These are phyloP conservation scores for Pogonomyrmex californicus DNA, from an alignment of 1,140 invertebrate species.

Conservation along the genomic window DNA sequence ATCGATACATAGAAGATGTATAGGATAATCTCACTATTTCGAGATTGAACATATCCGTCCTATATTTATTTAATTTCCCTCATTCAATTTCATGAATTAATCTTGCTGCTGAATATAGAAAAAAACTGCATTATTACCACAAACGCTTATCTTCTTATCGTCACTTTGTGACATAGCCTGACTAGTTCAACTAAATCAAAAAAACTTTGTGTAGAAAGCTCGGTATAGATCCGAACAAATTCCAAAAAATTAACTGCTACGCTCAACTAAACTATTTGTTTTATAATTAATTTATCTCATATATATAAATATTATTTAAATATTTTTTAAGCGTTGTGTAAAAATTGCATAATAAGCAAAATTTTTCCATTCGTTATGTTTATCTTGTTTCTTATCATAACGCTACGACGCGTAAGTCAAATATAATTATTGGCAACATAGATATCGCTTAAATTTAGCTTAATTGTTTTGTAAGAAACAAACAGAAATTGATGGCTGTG, in stretches of 20 bases:
- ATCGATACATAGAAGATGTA: slow-evolving; percentile 59
- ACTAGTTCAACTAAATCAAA: slow-evolving; percentile 49
- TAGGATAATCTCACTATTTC: slow-evolving; percentile 71
- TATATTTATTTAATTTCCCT: slow-evolving; percentile 70
- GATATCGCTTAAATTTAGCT: slow-evolving; percentile 6
- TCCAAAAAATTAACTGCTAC: slow-evolving; percentile 30
- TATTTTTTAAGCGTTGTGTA: neutral
- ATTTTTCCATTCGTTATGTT: neutral
- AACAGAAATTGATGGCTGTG: slow-evolving; percentile 48
- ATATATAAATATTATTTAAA: neutral
- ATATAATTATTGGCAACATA: neutral
- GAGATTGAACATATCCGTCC: slow-evolving; percentile 79
- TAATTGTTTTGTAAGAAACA: slow-evolving; percentile 34
- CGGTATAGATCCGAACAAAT: neutral
- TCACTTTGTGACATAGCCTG: slow-evolving; percentile 21
- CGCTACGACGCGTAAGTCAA: neutral
- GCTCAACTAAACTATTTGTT: slow-evolving; percentile 14
- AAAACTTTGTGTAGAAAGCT: slow-evolving; percentile 28
- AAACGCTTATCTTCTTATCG: neutral
- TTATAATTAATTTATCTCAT: neutral
- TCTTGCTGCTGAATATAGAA: neutral
- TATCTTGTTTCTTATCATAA: neutral
- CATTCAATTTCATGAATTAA: slow-evolving; percentile 38
- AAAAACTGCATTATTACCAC: neutral
- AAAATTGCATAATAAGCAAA: neutral